These are phyloP conservation scores for Anadara kagoshimensis DNA, from an alignment of 1,140 invertebrate species.

Conservation along the genomic window DNA sequence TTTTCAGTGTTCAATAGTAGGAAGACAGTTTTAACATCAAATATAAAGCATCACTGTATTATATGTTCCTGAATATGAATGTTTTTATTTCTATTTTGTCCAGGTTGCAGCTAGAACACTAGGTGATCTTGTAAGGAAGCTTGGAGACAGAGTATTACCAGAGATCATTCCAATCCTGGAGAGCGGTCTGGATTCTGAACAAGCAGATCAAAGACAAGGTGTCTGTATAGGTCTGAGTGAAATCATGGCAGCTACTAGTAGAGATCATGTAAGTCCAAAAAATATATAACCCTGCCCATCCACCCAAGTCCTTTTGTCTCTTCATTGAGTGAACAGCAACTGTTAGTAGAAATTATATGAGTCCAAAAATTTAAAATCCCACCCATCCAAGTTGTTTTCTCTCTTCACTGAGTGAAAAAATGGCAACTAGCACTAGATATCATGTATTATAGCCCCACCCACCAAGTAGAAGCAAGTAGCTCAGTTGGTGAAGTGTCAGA, in stretches of 20 bases:
- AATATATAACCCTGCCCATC: background rate
- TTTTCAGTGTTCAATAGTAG: too few species aligned
- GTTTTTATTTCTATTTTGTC: background rate
- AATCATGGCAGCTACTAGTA: slow-evolving; percentile 97
- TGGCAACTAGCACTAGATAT: background rate
- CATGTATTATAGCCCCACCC: too few species aligned
- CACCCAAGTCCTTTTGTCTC: too few species aligned
- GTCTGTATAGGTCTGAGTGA: slow-evolving; percentile 98
- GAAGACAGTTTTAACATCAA: too few species aligned
- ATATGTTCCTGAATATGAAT: too few species aligned
- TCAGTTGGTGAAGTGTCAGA: too few species aligned
- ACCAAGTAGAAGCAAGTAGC: too few species aligned
- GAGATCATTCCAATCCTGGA: slow-evolving; percentile 99
- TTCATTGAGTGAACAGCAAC: background rate
- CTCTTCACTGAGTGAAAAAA: background rate
- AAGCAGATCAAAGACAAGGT: slow-evolving; percentile 95
- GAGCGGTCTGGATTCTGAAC: slow-evolving; percentile 90
- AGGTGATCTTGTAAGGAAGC: slow-evolving; percentile 96
- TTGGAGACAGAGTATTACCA: slow-evolving; percentile 97
- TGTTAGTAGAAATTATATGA: background rate
- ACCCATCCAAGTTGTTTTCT: background rate
- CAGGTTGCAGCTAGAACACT: slow-evolving; percentile 94
- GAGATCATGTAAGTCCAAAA: slow-evolving; percentile 83
- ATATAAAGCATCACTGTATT: too few species aligned
- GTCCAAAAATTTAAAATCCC: background rate